Evolutionary conservation across 2,113 vertebrate species (phyloP).

Genomic region (Odobenus rosmarus): DNA sequence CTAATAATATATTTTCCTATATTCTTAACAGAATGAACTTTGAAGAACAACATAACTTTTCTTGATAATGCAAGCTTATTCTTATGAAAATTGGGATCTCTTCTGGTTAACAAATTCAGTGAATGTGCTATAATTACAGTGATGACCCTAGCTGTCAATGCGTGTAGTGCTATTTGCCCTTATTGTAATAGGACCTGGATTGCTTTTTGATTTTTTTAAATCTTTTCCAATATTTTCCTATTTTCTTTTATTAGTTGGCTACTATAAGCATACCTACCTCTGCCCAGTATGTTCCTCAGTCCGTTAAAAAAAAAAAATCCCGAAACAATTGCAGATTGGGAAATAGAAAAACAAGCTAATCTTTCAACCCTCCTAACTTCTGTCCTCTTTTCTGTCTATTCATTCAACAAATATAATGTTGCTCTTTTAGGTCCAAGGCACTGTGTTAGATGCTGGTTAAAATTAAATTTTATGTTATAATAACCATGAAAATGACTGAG

Average conservation of each 20-base stretch:
- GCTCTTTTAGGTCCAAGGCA: background rate
- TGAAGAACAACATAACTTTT: background rate
- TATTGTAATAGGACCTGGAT: background rate
- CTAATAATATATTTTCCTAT: background rate
- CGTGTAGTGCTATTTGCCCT: background rate
- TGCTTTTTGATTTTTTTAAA: constrained; percentile 10
- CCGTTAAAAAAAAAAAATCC: background rate
- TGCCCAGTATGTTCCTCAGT: background rate
- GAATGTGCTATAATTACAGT: background rate
- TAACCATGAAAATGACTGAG: background rate
- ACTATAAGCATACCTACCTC: background rate
- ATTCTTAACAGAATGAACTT: constrained; percentile 20
- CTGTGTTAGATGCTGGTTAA: background rate
- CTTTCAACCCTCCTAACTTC: background rate
- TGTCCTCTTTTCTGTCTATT: background rate
- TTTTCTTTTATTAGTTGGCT: background rate
- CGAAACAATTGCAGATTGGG: background rate
- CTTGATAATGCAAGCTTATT: constrained; percentile 32
- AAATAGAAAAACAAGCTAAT: constrained; percentile 4
- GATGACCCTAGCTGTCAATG: background rate
- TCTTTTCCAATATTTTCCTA: background rate
- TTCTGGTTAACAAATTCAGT: constrained; percentile 10
- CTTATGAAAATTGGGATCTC: background rate
- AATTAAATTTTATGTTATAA: constrained; percentile 5
- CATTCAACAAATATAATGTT: background rate